These are phyloP conservation scores for Periphyllus acericola DNA, from an alignment of 2,888 invertebrate genomes.

Conservation along the genomic window DNA sequence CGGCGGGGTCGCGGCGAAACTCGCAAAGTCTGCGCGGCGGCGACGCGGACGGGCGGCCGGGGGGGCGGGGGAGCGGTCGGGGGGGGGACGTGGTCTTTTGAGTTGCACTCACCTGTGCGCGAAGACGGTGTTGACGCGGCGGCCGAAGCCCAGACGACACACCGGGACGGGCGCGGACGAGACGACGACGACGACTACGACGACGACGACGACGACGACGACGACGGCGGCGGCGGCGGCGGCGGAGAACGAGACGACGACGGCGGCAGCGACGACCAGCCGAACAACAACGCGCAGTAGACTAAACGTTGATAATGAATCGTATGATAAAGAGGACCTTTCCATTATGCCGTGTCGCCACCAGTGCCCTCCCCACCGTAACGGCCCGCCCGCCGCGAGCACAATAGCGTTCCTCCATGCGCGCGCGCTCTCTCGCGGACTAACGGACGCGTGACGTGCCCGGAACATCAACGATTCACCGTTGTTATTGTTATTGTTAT, in stretches of 20 bases:
- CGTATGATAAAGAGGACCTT: slow-evolving; percentile 23
- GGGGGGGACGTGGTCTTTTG: too few species aligned
- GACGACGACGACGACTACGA: neutral
- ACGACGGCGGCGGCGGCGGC: neutral
- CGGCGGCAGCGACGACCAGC: slow-evolving; percentile 7
- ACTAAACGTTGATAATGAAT: slow-evolving; percentile 39
- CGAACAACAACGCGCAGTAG: slow-evolving; percentile 21
- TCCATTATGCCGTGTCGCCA: neutral
- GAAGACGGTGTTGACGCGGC: neutral
- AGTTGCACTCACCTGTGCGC: too few species aligned
- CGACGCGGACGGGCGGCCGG: neutral
- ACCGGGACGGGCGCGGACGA: neutral
- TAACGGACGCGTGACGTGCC: neutral
- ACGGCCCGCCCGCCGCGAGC: neutral
- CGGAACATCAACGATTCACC: too few species aligned
- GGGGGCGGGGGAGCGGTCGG: too few species aligned
- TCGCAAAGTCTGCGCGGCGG: neutral
- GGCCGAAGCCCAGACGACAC: neutral
- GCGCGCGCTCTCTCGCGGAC: neutral
- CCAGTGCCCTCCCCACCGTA: neutral
- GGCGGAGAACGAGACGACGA: neutral
- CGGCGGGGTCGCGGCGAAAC: neutral
- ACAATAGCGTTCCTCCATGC: neutral
- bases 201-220: neutral
- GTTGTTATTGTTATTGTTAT: too few species aligned